Conservation (phyloP, 2,113 vertebrate species). For the Solenodon paradoxus region DNA sequence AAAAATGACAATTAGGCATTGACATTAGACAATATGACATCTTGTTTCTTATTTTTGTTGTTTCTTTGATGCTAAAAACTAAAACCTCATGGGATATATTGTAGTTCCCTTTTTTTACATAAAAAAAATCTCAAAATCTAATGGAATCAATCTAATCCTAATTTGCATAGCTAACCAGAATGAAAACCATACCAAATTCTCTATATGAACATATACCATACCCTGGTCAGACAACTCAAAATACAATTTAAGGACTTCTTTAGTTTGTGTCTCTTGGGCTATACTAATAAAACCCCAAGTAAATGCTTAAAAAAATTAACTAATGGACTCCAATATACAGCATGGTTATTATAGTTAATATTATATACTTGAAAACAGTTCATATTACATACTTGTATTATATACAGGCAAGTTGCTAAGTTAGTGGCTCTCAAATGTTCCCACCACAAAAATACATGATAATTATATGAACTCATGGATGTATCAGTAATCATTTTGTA, state of each 20-base stretch:
- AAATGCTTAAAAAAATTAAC: too few relatives aligned
- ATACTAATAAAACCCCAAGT: too few relatives aligned
- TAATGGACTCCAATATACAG: neutral
- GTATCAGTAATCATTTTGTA: neutral
- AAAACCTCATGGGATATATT: neutral
- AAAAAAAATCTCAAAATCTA: slow-evolving; percentile 4
- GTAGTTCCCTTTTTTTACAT: neutral
- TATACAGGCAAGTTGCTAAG: neutral
- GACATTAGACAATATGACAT: neutral
- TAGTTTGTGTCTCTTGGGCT: too few relatives aligned
- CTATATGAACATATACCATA: too few relatives aligned
- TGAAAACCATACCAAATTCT: too few relatives aligned
- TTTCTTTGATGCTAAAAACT: slow-evolving; percentile 1
- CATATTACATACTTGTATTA: neutral
- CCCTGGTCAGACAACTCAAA: too few relatives aligned
- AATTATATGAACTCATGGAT: neutral
- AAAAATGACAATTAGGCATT: too few relatives aligned
- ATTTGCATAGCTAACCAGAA: too few relatives aligned
- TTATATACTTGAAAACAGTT: neutral
- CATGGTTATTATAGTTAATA: neutral
- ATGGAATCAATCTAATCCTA: too few relatives aligned
- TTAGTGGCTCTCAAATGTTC: neutral
- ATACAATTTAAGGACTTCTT: too few relatives aligned
- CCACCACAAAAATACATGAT: neutral
- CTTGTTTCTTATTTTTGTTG: neutral